Evolutionary conservation across 2,797 vertebrate genomes (phyloP), one percentile per base, ranked within the genome.

Genomic region (Hylomyscus alleni): DNA sequence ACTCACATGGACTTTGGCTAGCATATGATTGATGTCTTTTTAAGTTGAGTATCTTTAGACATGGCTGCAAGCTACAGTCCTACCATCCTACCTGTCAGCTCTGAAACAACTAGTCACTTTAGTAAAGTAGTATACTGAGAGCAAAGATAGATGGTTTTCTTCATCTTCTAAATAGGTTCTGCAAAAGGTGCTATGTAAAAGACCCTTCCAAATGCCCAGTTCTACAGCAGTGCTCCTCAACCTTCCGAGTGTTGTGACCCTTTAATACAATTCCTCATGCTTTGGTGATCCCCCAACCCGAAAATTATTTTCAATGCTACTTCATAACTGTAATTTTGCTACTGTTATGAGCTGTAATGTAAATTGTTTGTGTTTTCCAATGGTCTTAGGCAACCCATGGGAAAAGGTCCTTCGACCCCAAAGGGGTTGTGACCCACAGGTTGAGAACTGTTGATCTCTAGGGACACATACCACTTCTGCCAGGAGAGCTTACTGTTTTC

Each of bases 1-100:
- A 90, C 47, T 80, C 87, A 65, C 19, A 26, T 87, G 24, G 50
- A 31, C 67, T 93, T 94, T 97, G 67, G 91, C 50, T 95, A 62
- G 24, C 19, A 60, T 40, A 92, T 4, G 11, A 85, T 34, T 89
- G 47, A 82, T 56, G 95, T 77, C 60, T 69, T 31, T 82, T 78
- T 90, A 17, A 44, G 29, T 50, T 54, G 1, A 40, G 78, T 92
- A 52, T 8, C 40, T 82, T 88, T 80, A 90, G 50, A 89, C 17
- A 19, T 93, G 69, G 26, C n/a, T 91, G 0, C 31, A 90, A 87
- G 52, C 67, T 97, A 1, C 81, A 86, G 29, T 89, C 80, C 34
- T 93, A 34, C 52, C 34, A 34, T 62, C 62, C 47, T 40, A 62
- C n/a, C n/a, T n/a, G 8, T 29, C 44, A 84, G 44, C 26, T 52